Base-by-base conservation (phyloP, 1,140 invertebrate species). In the Metaphire vulgaris region DNA sequence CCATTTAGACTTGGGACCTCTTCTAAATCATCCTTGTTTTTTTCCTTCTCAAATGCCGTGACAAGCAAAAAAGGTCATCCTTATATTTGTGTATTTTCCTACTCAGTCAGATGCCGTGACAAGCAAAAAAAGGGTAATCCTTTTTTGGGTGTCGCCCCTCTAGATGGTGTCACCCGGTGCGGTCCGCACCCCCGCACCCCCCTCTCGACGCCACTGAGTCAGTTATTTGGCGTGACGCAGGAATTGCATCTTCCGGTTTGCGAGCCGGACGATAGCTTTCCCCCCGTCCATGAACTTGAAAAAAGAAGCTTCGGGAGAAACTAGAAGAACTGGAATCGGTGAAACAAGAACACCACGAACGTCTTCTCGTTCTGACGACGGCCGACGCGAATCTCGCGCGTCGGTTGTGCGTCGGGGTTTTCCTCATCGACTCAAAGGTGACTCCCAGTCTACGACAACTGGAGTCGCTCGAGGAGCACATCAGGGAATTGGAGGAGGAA, bases 381-480 rank as follows among this genome's bases (percentile, higher is more conserved):
- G 41, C 21, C 15, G 74, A 74, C 56, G 30, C 31, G n/a, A 31
- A 66, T 29, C 65, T 74, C 15, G 65, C 26, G 15, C 26, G 82
- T 26, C 29, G 78, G 0, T 75, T 85, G 78, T 80, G 79, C 75
- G 78, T 71, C 15, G 82, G 82, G n/a, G 81, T 83, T 0, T 84
- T 81, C 65, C 83, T 83, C 75, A 79, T 85, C 28, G 80, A 82
- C 0, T 79, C 80, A 21, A 80, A 80, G 26, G 77, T 74, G 30
- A 81, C 81, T 1, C 83, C 83, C 1, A 79, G 69, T n/a, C 34
- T 69, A n/a, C 79, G 82, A 30, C 82, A 85, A 76, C 76, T 85
- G n/a, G 74, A 81, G 21, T 80, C 81, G 29, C 69, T 84, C n/a
- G 78, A 83, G 72, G 75, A 80, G 41, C 83, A 84, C 79, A 77